Conservation (phyloP, 2,888 invertebrate genomes). For the Fragum whitleyi region DNA sequence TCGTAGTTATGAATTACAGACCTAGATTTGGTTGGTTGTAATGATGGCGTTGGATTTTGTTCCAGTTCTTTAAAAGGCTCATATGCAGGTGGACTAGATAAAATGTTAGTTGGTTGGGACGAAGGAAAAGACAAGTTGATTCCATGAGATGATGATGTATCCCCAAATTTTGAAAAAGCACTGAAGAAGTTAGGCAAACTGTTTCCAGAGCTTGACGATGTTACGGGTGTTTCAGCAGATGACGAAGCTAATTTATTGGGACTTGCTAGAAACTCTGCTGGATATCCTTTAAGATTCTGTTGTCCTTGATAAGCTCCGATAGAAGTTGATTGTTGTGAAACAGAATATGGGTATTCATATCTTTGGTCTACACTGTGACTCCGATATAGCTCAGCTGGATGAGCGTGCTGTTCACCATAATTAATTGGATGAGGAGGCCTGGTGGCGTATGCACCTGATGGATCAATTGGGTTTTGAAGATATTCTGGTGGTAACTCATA, state of each 20-base stretch:
- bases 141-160: conserved; percentile 23
- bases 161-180: conserved; percentile 42
- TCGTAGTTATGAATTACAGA: background rate
- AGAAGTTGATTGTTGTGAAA: background rate
- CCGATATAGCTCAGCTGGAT: background rate
- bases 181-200: conserved; percentile 53
- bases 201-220: conserved; percentile 24
- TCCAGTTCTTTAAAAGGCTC: conserved; percentile 8
- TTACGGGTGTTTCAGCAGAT: background rate
- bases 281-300: conserved; percentile 5
- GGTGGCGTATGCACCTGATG: background rate
- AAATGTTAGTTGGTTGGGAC: background rate
- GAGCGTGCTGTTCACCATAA: conserved; percentile 7
- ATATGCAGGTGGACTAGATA: conserved; percentile 11
- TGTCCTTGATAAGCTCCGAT: background rate
- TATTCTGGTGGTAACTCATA: conserved; percentile 37
- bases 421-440: background rate
- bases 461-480: background rate
- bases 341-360: conserved; percentile 2
- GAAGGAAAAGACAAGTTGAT: conserved; percentile 23
- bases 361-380: background rate
- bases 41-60: background rate
- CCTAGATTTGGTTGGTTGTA: background rate
- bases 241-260: background rate
- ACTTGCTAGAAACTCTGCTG: background rate